Conservation (phyloP, 2,797 vertebrate genomes). For the Delichon dasypus region DNA sequence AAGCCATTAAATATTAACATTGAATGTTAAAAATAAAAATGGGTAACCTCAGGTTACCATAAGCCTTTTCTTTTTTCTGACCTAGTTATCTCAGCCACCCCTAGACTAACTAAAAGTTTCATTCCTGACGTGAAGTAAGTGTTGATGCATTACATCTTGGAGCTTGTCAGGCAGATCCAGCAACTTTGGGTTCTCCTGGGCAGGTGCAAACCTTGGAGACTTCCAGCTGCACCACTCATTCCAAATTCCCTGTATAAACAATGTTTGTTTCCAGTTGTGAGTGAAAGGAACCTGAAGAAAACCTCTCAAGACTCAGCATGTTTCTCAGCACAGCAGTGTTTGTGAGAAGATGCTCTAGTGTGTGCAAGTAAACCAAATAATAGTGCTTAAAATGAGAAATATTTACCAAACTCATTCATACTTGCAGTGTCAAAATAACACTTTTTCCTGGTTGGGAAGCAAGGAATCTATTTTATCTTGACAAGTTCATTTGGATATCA, state of each 20-base stretch:
- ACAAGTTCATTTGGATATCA: not conserved
- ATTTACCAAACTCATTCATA: not conserved
- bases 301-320: not conserved
- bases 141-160: not conserved
- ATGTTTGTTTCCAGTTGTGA: not conserved
- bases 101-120: not conserved
- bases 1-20: conserved; percentile 39
- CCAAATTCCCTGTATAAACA: not conserved
- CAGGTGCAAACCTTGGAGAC: not conserved
- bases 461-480: not conserved
- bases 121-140: not conserved
- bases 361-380: not conserved
- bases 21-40: conserved; percentile 44
- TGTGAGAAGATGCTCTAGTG: rapidly evolving
- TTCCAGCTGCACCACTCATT: not conserved
- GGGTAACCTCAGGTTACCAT: not conserved
- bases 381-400: not conserved
- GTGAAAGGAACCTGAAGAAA: not conserved
- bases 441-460: not conserved
- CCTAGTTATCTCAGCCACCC: conserved; percentile 13
- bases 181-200: not conserved
- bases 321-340: not conserved
- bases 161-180: not conserved
- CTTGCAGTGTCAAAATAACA: not conserved
- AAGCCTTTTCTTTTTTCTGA: conserved; percentile 10